Conservation (phyloP, 2,888 invertebrate genomes). For the Hecatera dysodea region DNA sequence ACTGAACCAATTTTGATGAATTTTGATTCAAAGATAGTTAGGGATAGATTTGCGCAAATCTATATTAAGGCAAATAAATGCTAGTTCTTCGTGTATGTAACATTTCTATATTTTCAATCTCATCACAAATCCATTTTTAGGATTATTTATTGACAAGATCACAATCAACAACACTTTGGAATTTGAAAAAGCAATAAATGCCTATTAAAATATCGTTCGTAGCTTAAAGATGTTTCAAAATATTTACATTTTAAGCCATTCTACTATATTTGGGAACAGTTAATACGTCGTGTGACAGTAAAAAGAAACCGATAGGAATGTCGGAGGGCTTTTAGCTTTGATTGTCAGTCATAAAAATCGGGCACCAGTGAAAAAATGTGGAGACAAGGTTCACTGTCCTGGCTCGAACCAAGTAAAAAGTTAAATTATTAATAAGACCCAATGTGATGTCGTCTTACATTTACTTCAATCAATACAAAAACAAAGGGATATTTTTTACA, state of each 20-base stretch:
- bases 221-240: constrained; percentile 49
- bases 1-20: too few relatives aligned
- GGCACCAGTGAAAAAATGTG: constrained; percentile 56
- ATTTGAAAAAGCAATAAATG: constrained; percentile 47
- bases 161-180: constrained; percentile 39
- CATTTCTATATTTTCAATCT: neutral
- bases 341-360: constrained; percentile 66
- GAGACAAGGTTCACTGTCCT: constrained; percentile 60
- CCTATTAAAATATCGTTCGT: constrained; percentile 46
- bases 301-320: constrained; percentile 58
- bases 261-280: constrained; percentile 55
- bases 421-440: constrained; percentile 65
- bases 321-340: constrained; percentile 63
- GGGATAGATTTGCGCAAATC: too few relatives aligned
- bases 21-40: too few relatives aligned
- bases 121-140: constrained; percentile 8
- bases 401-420: constrained; percentile 52
- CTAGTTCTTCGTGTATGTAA: neutral
- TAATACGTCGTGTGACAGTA: constrained; percentile 48
- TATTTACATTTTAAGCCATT: constrained; percentile 46
- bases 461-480: constrained; percentile 54
- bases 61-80: neutral
- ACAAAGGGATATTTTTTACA: constrained; percentile 63
- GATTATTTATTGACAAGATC: constrained; percentile 39
- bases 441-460: constrained; percentile 61